Evolutionary conservation across 2,888 invertebrate species (phyloP).

Genomic region (Drosophila meridionalis): DNA sequence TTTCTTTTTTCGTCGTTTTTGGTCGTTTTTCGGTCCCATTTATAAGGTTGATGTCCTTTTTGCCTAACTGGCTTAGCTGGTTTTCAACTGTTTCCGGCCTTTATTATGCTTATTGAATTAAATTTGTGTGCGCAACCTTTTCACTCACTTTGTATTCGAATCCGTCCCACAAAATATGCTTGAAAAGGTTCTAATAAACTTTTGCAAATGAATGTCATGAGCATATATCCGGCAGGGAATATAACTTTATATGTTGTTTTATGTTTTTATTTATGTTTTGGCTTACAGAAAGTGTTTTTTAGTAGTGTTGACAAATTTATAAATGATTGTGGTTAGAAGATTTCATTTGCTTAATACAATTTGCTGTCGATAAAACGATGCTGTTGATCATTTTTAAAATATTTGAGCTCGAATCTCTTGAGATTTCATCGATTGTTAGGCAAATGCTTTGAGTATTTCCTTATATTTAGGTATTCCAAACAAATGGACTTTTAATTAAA

Average conservation of each 20-base stretch:
- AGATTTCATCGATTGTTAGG: too few species aligned
- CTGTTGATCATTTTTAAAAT: neutral
- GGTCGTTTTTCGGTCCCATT: constrained; percentile 9
- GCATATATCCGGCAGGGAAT: neutral
- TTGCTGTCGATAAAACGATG: neutral
- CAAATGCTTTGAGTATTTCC: too few species aligned
- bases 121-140: constrained; percentile 45
- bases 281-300: neutral
- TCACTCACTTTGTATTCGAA: constrained; percentile 11
- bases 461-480: too few species aligned
- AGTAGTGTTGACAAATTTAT: neutral
- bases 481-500: too few species aligned
- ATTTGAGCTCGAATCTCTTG: neutral
- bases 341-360: neutral
- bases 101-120: constrained; percentile 39
- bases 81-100: constrained; percentile 26
- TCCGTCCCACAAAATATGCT: constrained; percentile 6
- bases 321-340: neutral
- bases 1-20: neutral
- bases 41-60: neutral
- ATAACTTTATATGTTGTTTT: neutral
- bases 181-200: constrained; percentile 6
- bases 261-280: neutral
- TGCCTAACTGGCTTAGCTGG: constrained; percentile 10
- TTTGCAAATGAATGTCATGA: constrained; percentile 8